Evolutionary conservation across 2,888 invertebrate species (phyloP).

Genomic region (Chironomus riparius): DNA sequence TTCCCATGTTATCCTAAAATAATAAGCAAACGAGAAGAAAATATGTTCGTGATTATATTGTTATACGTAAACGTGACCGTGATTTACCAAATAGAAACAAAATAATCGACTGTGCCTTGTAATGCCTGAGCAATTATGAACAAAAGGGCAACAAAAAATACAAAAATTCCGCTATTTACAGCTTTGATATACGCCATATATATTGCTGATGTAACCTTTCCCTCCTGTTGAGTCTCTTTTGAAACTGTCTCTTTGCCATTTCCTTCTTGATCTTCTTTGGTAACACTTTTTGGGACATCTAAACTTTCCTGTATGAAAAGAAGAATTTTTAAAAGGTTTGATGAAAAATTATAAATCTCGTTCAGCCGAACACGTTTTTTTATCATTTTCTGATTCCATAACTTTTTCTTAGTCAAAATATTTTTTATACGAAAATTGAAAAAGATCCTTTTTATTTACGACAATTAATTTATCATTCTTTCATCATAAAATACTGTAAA

Average conservation of each 20-base stretch:
- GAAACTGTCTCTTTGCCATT: constrained; percentile 14
- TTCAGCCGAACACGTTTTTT: too few relatives aligned
- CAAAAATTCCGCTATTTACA: constrained; percentile 33
- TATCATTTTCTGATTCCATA: too few relatives aligned
- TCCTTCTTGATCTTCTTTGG: background rate
- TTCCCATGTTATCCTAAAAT: constrained; percentile 50
- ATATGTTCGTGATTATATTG: background rate
- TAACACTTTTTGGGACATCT: background rate
- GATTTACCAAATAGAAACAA: constrained; percentile 39
- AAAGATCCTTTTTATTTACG: too few relatives aligned
- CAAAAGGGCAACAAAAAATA: constrained; percentile 33
- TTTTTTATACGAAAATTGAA: too few relatives aligned
- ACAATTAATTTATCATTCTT: too few relatives aligned
- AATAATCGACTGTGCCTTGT: constrained; percentile 39
- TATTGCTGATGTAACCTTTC: constrained; percentile 28
- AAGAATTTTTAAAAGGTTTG: too few relatives aligned
- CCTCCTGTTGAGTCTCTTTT: constrained; percentile 26
- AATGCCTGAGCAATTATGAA: constrained; percentile 35
- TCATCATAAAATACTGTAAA: too few relatives aligned
- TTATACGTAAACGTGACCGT: background rate
- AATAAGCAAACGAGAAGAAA: constrained; percentile 3
- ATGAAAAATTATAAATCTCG: too few relatives aligned
- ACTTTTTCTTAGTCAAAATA: too few relatives aligned
- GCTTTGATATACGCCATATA: constrained; percentile 36
- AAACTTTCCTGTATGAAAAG: background rate